Base-by-base conservation (phyloP, 2,888 invertebrate genomes). In the Drosophila neonasuta region DNA sequence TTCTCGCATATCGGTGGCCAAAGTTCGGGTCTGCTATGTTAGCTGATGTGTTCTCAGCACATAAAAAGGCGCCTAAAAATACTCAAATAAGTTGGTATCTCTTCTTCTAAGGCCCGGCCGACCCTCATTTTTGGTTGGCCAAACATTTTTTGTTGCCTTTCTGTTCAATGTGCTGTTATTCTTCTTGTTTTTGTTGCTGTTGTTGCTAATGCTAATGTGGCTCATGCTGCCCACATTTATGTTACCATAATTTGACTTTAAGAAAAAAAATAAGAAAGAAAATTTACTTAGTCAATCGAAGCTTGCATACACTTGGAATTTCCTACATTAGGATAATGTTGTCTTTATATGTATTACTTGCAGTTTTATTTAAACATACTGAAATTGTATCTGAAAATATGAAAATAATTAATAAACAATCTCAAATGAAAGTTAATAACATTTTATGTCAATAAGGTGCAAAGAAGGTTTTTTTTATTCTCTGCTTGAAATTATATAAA, bases 231-330 rank as follows among this genome's bases (percentile, higher is more conserved):
- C 80, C 87, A 83, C 83, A 85, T 83, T 83, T 83, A 83, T 83
- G 87, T 79, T 85, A 75, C 83, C 83, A 83, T 83, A 83, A 87
- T 83, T 83, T 87, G 83, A 79, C 87, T 87, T 86, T 11, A 79
- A 46, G 68, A 69, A 57, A 54, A 51, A 59, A 57, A 58, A 56
- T 17, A 46, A 54, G 15, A 34, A 51, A 55, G 59, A 57, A 61
- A 51, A 49, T 50, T 45, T 1, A 1, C 3, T 3, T 17, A 9
- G 20, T 5, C 52, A 56, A 24, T 2, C 66, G 76, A 56, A 44
- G 10, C 0, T 1, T 4, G 9, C 0, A 73, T 45, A 52, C 71
- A 7, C 76, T 72, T 17, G 10, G 7, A 20, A 3, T 10, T 2
- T 1, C 2, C 2, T 13, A 20, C 17, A 29, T 5, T 13, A 2